A percentile compares a stretch with the other conserved stretches of the same genome.
phyloP scores from a whole-genome alignment of 2,797 vertebrate species.

The Acrocephalus scirpaceus region DNA sequence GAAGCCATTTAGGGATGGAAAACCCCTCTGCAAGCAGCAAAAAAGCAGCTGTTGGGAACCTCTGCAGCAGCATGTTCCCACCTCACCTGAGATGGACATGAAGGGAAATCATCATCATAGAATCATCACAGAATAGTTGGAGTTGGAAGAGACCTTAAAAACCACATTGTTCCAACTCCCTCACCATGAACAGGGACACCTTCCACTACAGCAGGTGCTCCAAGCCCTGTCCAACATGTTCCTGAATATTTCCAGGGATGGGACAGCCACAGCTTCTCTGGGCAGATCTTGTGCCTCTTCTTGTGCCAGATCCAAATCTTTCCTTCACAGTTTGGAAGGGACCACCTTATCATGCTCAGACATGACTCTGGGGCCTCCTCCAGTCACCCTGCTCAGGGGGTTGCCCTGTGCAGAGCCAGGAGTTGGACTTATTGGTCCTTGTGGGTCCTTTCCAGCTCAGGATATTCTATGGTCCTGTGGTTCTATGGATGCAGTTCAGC shows the following conservation, averaged over 20 bases:
- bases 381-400: not conserved
- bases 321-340: not conserved
- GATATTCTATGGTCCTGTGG: not conserved
- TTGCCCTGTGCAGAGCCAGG: not conserved
- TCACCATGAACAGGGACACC: not conserved
- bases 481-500: not conserved
- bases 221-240: not conserved
- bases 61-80: not conserved
- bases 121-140: not conserved
- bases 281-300: accelerated
- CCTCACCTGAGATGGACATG: not conserved
- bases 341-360: not conserved
- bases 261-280: not conserved
- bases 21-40: not conserved
- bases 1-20: not conserved
- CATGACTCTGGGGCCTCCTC: not conserved
- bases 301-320: not conserved
- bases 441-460: not conserved
- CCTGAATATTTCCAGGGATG: not conserved
- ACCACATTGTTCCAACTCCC: not conserved
- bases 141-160: not conserved
- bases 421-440: not conserved
- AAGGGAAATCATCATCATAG: not conserved
- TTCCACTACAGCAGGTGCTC: not conserved
- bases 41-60: not conserved